Conservation (phyloP, 2,888 invertebrate species). For the Epinotia demarniana region DNA sequence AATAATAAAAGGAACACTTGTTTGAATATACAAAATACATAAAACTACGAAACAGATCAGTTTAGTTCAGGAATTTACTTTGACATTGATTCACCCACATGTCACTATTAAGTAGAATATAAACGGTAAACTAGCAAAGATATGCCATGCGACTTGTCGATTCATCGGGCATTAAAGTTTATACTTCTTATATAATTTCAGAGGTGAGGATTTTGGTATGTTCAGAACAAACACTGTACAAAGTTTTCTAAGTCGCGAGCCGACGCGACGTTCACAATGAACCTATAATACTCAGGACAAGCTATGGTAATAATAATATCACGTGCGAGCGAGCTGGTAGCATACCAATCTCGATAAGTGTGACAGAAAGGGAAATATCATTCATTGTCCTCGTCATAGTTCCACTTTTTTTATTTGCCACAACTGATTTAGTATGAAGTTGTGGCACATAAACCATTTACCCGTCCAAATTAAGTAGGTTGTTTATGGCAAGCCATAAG, state of each 20-base stretch:
- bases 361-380: too few species aligned
- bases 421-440: too few species aligned
- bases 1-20: background rate
- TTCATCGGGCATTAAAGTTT: background rate
- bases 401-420: too few species aligned
- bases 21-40: background rate
- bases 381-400: too few species aligned
- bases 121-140: background rate
- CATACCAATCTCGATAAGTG: too few species aligned
- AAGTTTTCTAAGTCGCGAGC: background rate
- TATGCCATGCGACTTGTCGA: background rate
- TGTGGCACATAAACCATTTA: too few species aligned
- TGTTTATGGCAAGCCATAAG: too few species aligned
- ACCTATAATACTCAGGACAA: too few species aligned
- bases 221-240: background rate
- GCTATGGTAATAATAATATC: too few species aligned
- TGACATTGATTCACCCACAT: background rate
- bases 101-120: background rate
- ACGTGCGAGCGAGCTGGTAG: too few species aligned
- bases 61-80: background rate
- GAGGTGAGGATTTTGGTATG: background rate
- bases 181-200: background rate
- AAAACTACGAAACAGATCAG: background rate
- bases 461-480: too few species aligned
- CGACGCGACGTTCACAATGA: background rate